Evolutionary conservation across 2,888 invertebrate genomes (phyloP), one percentile per base, ranked within the genome.

Genomic region (Drosophila phalerata): DNA sequence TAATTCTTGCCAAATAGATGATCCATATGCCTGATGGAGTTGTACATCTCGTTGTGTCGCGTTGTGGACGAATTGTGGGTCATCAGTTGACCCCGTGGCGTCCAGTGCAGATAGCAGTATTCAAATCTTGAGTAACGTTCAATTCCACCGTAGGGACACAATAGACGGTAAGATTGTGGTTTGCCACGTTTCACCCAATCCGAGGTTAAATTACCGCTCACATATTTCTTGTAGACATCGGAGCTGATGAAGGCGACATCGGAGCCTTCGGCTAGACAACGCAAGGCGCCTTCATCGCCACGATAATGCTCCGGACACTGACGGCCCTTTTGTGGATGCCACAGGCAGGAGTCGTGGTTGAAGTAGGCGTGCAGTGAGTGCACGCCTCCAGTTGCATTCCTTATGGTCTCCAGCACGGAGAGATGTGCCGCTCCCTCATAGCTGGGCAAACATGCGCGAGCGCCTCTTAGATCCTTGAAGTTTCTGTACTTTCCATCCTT

Each of bases 191-290:
- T 88, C 0, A 93, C 78, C 94, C 94, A 94, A 0, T 92, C 73
- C 0, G 88, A 77, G 92, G 94, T 81, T 90, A 92, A 81, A 93
- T 94, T 80, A 88, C 92, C 73, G 92, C 95, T 94, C 75, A 94
- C 93, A 81, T 95, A 94, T 84, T 94, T 94, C 65, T 95, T 94
- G 47, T 94, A 94, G 1, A 94, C 94, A 25, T 93, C 93, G 70
- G 95, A 94, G 77, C 95, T 95, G 1, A 97, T 92, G 81, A 97
- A 97, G 0, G 97, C 97, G 0, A 97, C 96, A 83, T 97, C 97
- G 5, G 94, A 96, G 0, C 94, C 95, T 70, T 95, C 94, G 1
- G 94, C 93, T 13, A 97, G 91, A 73, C 96, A 96, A 58, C 94
- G 93, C 38, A 96, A 89, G 0, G 96, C 96, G 2, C 95, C 94